Percentiles rank a stretch among this genome's conserved stretches.
phyloP scores from a whole-genome alignment of 2,888 invertebrate species.

The Deilephila elpenor region DNA sequence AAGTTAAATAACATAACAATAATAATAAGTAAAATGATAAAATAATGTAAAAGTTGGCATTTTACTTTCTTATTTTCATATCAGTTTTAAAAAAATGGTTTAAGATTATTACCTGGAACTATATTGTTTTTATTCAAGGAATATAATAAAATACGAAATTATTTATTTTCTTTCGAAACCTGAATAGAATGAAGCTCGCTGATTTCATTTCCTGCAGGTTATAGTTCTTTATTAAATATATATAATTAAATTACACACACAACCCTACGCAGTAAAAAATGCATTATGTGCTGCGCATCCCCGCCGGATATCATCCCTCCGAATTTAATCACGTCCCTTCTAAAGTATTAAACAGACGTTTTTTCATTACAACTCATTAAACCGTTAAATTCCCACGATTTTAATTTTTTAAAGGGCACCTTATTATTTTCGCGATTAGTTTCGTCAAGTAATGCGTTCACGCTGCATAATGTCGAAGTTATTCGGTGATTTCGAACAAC shows the following conservation, averaged over 20 bases:
- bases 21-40: too few species aligned
- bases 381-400: slow-evolving; percentile 77
- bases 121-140: too few species aligned
- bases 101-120: too few species aligned
- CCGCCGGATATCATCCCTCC: slow-evolving; percentile 78
- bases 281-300: slow-evolving; percentile 78
- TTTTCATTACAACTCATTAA: slow-evolving; percentile 75
- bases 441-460: slow-evolving; percentile 79
- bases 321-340: slow-evolving; percentile 75
- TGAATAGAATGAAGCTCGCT: too few species aligned
- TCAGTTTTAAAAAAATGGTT: too few species aligned
- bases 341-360: slow-evolving; percentile 73
- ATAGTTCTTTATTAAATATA: neutral
- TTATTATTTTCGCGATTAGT: slow-evolving; percentile 73
- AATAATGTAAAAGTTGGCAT: too few species aligned
- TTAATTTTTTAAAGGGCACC: slow-evolving; percentile 57
- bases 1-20: too few species aligned
- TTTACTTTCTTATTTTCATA: too few species aligned
- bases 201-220: neutral
- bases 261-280: slow-evolving; percentile 62
- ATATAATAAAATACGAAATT: too few species aligned
- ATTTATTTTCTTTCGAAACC: too few species aligned
- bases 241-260: slow-evolving; percentile 33
- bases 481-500: slow-evolving; percentile 51
- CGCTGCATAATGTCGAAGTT: slow-evolving; percentile 76